Percentiles rank a stretch among this genome's conserved stretches.
phyloP scores from a whole-genome alignment of 2,113 vertebrate species.

The Halichoerus grypus region DNA sequence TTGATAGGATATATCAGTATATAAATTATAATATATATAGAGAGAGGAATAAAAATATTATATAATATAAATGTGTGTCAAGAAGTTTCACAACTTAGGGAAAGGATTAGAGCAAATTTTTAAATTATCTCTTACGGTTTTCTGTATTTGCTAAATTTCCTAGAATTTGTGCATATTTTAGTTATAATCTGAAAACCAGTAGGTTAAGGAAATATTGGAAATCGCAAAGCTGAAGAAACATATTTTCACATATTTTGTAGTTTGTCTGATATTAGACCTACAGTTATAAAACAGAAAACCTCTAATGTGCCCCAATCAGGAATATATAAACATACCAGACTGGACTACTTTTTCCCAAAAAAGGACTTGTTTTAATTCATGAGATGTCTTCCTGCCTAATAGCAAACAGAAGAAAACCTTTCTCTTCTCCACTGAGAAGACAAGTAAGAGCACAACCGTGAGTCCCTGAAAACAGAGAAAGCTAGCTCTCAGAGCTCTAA shows the following conservation, averaged over 20 bases:
- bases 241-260: not conserved
- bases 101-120: not conserved
- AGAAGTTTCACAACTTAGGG: not conserved
- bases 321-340: not conserved
- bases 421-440: conserved; percentile 57
- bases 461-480: conserved; percentile 39
- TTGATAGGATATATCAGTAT: not conserved
- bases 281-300: not conserved
- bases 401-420: conserved; percentile 46
- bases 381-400: conserved; percentile 25
- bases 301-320: not conserved
- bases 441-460: conserved; percentile 8
- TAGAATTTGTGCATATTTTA: not conserved
- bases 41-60: not conserved
- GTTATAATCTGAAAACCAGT: conserved; percentile 35
- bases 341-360: not conserved
- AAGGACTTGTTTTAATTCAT: conserved; percentile 36
- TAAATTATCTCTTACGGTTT: not conserved
- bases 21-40: not conserved
- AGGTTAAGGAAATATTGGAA: conserved; percentile 30
- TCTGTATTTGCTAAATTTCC: not conserved
- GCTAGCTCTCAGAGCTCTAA: not conserved
- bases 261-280: not conserved
- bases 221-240: not conserved
- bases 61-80: not conserved